These are phyloP conservation scores for Corythaixoides concolor DNA, from an alignment of 2,113 vertebrate genomes.

Conservation along the genomic window DNA sequence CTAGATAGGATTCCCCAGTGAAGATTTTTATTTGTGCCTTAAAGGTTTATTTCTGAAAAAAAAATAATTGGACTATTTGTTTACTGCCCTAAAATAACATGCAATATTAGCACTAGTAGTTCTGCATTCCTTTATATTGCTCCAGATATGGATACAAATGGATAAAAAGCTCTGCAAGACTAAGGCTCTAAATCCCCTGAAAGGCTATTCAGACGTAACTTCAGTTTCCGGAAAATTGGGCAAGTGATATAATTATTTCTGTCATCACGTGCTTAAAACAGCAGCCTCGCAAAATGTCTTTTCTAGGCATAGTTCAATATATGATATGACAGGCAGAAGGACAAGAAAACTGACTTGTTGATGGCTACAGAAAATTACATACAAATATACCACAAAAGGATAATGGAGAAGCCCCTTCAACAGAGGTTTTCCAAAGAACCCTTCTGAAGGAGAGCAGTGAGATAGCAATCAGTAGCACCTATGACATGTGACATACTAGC, in stretches of 20 bases:
- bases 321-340: background rate
- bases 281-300: background rate
- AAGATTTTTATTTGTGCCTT: background rate
- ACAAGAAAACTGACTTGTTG: background rate
- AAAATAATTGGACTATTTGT: background rate
- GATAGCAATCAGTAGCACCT: background rate
- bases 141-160: background rate
- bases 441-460: background rate
- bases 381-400: background rate
- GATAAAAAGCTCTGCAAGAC: background rate
- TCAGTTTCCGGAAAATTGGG: background rate
- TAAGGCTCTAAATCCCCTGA: background rate
- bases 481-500: background rate
- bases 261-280: rapidly evolving
- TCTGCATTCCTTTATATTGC: background rate
- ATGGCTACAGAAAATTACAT: background rate
- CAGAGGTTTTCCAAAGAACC: background rate
- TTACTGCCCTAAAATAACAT: background rate
- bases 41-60: background rate
- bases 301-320: background rate
- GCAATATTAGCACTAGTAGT: background rate
- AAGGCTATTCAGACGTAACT: background rate
- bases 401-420: background rate
- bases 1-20: background rate
- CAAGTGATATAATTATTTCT: background rate